Base-by-base conservation (phyloP, 1,140 invertebrate species). In the Microplitis demolitor region DNA sequence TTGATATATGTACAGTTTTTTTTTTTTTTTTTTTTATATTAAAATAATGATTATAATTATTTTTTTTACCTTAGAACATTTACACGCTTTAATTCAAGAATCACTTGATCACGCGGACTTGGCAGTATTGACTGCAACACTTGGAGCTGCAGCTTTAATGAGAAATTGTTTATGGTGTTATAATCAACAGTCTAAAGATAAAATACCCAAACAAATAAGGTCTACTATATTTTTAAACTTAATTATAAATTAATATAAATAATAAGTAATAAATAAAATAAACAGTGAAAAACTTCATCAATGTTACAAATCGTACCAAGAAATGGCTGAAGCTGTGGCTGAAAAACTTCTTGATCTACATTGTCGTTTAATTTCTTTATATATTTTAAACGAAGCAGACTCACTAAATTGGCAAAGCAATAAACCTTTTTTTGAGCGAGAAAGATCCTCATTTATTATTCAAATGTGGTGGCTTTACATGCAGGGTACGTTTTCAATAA, bases 381-480 rank as follows among this genome's bases (percentile, higher is more conserved):
- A 94, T 74, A 91, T 95, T 45, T 83, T 95, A 8, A 94, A 95
- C 80, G 93, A 95, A 83, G 90, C 91, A 0, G 91, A 93, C 54
- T 93, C 91, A 8, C 85, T 94, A 9, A 89, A 89, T 79, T 94
- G 90, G 93, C 90, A 90, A 77, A 89, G 84, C 71, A 82, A 83
- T 4, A 89, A 89, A 71, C 84, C 88, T 2, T 92, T 90, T 78
- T 92, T 87, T 76, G 92, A 93, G 82, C 91, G 88, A 6, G 92
- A 94, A 77, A 83, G 91, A 35, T 93, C 92, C 2, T 93, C 93
- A 1, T 93, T 93, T 56, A 90, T 91, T 4, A 89, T 95, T 61
- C 93, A 94, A 82, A 95, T 94, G 90, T 95, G 94, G 94, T 93
- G 93, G 91, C 87, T 94, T 3, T 95, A 95, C 78, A 93, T 96